phyloP scores from a whole-genome alignment of 2,113 vertebrate species.

The Equus przewalskii region DNA sequence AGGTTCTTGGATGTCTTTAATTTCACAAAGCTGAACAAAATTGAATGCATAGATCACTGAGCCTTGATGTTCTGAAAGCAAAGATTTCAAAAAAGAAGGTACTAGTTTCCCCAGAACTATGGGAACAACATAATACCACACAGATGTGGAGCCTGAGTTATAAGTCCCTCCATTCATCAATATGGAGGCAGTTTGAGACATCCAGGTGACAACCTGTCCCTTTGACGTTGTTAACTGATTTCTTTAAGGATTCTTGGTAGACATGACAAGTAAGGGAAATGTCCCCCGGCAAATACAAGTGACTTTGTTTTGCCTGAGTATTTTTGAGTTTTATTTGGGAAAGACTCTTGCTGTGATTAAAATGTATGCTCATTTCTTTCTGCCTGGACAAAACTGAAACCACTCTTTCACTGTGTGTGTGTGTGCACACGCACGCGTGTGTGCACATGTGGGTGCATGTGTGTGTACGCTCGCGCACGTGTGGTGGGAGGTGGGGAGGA shows the following conservation, averaged over 20 bases:
- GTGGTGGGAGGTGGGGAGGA: not conserved
- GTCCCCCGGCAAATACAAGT: not conserved
- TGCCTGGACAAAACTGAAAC: not conserved
- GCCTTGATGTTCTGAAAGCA: slow-evolving; percentile 41
- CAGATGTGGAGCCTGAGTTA: not conserved
- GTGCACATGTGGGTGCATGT: not conserved
- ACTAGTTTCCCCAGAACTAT: slow-evolving; percentile 20
- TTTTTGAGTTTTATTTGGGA: slow-evolving; percentile 34
- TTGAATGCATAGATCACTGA: slow-evolving; percentile 11
- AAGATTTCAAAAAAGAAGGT: slow-evolving; percentile 35
- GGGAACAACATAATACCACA: not conserved
- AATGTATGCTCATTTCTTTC: slow-evolving; percentile 44
- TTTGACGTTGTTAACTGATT: not conserved
- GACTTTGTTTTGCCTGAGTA: slow-evolving; percentile 15
- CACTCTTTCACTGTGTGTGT: not conserved
- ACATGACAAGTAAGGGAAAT: not conserved
- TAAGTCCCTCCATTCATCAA: not conserved
- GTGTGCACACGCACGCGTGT: not conserved
- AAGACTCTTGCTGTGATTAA: slow-evolving; percentile 33
- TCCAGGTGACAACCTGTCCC: not conserved
- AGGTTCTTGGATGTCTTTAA: slow-evolving; percentile 30
- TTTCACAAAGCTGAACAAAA: slow-evolving; percentile 63
- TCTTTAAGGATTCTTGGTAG: not conserved
- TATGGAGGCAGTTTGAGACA: not conserved
- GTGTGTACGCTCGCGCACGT: not conserved